Base-by-base conservation (phyloP, 2,797 vertebrate species). In the Onychomys arenicola region DNA sequence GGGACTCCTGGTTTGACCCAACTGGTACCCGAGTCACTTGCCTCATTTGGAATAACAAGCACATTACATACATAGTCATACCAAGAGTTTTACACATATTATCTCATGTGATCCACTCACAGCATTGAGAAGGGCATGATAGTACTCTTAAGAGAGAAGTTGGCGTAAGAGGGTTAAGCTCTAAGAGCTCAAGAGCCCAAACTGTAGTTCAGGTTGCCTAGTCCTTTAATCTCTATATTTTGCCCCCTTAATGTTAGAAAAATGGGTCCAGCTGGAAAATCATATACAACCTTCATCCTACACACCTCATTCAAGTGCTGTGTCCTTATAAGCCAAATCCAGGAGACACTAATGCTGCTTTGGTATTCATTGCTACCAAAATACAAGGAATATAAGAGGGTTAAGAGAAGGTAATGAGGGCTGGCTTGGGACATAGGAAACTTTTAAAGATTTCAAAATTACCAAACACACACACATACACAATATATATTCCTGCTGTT, bases 231-330 rank as follows among this genome's bases (percentile, higher is more conserved):
- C 40, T 84, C 73, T n/a, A 17, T 23, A 25, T 57, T 40, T n/a
- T 25, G 25, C 21, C 37, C 52, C 12, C 17, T 32, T 21, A 71
- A 55, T 29, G 10, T 34, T 4, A 93, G 14, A 49, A 37, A 86
- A 37, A 59, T 5, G 40, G 9, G 10, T 9, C 21, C 27, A 84
- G 43, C 12, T 85, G 59, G 2, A 63, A 59, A 77, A 32, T 46
- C 12, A n/a, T 57, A 83, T 32, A 69, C 27, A 17, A 8, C 55
- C 32, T 40, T 25, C 25, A 63, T 40, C 14, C 81, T 19, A 32
- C 14, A 46, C 4, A 61, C 25, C 96, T 95, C 95, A 95, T 96
- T 97, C 96, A 97, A 95, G 97, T 91, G 77, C 88, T 86, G 77
- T 76, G 89, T 92, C 94, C 75, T 49, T 61, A 43, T 14, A 61